Percentiles rank a stretch among this genome's conserved stretches.
These are phyloP conservation scores for Acromyrmex heyeri DNA, from an alignment of 1,140 invertebrate species.

Conservation along the genomic window DNA sequence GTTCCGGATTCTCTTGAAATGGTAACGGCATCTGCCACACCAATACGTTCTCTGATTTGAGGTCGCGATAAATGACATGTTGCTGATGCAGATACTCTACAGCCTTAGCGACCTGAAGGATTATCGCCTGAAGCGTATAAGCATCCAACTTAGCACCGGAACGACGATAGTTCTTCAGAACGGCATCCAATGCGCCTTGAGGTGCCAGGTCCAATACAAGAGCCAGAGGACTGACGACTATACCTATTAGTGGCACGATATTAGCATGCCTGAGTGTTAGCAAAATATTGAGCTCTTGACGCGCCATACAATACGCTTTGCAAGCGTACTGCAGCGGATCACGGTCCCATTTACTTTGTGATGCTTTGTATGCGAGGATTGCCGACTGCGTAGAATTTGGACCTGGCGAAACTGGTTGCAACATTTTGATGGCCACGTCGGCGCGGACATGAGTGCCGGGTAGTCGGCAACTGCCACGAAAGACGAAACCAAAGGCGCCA, in stretches of 20 bases:
- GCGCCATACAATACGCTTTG: conserved; percentile 97
- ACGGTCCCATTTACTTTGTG: conserved; percentile 95
- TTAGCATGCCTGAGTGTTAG: conserved; percentile 94
- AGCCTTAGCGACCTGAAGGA: conserved; percentile 96
- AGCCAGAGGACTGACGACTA: conserved; percentile 95
- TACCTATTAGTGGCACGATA: conserved; percentile 96
- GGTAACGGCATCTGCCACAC: conserved; percentile 97
- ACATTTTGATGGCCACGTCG: conserved; percentile 97
- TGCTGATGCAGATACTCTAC: conserved; percentile 98
- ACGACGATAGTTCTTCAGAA: conserved; percentile 93
- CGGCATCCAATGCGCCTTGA: conserved; percentile 94
- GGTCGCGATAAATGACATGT: conserved; percentile 97
- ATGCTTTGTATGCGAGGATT: conserved; percentile 93
- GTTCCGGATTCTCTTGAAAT: conserved; percentile 89
- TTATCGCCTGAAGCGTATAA: conserved; percentile 93
- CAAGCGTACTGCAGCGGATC: conserved; percentile 96
- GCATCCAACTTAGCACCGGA: conserved; percentile 93
- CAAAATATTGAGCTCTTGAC: conserved; percentile 97
- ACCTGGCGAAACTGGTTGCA: conserved; percentile 97
- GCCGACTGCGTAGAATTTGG: conserved; percentile 91
- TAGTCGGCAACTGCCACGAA: conserved; percentile 92
- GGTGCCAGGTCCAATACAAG: conserved; percentile 97
- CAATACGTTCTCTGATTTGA: conserved; percentile 99
- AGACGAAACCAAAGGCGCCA: conserved; percentile 99
- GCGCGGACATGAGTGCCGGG: conserved; percentile 87